These are phyloP conservation scores for Burhinus bistriatus DNA, from an alignment of 2,113 vertebrate species.

Conservation along the genomic window DNA sequence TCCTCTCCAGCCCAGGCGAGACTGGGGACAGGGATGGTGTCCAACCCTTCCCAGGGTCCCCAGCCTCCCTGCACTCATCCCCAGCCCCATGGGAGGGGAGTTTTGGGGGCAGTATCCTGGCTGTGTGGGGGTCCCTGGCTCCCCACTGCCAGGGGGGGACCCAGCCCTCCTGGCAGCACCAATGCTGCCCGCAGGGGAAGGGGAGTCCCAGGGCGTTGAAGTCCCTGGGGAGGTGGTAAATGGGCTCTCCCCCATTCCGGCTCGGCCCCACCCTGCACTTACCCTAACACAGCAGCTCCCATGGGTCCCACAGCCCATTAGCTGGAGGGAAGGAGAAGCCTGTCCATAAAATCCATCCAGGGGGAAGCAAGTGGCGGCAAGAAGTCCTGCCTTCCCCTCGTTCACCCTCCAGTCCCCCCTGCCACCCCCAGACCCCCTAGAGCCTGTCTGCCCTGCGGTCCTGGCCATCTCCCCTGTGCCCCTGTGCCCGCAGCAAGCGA, in stretches of 20 bases:
- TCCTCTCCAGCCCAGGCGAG: too few species aligned
- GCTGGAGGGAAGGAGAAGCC: not conserved
- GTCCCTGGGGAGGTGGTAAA: not conserved
- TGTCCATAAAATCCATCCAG: not conserved
- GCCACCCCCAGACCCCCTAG: too few species aligned
- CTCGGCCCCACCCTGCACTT: not conserved
- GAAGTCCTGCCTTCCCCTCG: not conserved
- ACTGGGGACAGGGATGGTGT: not conserved
- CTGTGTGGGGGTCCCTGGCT: not conserved
- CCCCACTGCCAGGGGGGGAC: not conserved
- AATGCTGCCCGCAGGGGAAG: not conserved
- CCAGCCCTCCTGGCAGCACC: not conserved
- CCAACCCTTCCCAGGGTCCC: not conserved
- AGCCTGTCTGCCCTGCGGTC: not conserved
- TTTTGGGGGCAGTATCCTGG: not conserved
- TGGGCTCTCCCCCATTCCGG: not conserved
- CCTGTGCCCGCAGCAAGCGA: not conserved
- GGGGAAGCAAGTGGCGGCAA: not conserved
- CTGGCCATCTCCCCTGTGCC: not conserved
- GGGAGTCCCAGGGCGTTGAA: not conserved
- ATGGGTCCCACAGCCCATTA: not conserved
- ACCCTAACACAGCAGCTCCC: not conserved
- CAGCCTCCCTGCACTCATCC: not conserved
- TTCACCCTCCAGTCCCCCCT: too few species aligned
- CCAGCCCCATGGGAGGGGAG: conserved; percentile 11